A percentile compares a stretch with the other conserved stretches of the same genome.
These are phyloP conservation scores for Cebus imitator DNA, from an alignment of 2,113 vertebrate genomes.

Conservation along the genomic window DNA sequence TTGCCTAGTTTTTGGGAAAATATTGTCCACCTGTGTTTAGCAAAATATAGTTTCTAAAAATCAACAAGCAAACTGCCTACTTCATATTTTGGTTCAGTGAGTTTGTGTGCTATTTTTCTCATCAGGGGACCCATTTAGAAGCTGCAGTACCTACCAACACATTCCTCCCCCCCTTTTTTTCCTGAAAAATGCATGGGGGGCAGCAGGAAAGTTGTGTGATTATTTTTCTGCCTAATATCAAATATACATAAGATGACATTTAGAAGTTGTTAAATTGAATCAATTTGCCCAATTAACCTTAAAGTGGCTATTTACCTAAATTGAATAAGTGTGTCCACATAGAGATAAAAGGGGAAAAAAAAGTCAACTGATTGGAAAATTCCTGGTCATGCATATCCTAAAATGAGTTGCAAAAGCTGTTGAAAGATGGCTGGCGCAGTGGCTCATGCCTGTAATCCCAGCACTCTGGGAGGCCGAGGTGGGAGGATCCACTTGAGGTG, in stretches of 20 bases:
- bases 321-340: not conserved
- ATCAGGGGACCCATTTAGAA: not conserved
- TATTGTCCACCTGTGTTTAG: not conserved
- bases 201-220: not conserved
- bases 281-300: constrained; percentile 56
- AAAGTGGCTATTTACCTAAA: constrained; percentile 64
- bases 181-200: not conserved
- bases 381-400: not conserved
- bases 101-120: not conserved
- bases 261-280: not conserved
- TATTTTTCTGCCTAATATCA: not conserved
- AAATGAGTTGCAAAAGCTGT: constrained; percentile 55
- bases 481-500: too few species aligned
- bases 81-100: not conserved
- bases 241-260: constrained; percentile 1
- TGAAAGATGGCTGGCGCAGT: not conserved
- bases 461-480: too few species aligned
- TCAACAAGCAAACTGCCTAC: not conserved
- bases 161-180: not conserved
- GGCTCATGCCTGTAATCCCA: too few species aligned
- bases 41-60: constrained; percentile 31
- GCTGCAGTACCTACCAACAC: not conserved
- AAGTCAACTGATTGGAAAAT: not conserved
- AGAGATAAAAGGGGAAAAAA: not conserved
- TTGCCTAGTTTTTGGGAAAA: not conserved